phyloP scores from a whole-genome alignment of 2,888 invertebrate species.

The Serripes groenlandicus region DNA sequence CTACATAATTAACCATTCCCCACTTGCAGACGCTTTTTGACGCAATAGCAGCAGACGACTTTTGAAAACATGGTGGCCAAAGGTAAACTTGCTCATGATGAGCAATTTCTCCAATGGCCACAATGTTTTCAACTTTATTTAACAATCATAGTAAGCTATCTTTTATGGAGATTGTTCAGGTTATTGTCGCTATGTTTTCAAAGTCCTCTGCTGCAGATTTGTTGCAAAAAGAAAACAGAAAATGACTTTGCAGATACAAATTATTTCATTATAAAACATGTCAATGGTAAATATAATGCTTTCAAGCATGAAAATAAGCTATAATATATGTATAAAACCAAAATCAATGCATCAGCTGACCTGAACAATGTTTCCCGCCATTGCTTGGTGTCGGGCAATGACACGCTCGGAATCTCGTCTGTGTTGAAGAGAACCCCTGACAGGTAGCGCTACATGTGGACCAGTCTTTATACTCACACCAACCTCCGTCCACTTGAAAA shows the following conservation, averaged over 20 bases:
- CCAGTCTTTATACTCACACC: constrained; percentile 81
- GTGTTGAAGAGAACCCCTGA: constrained; percentile 66
- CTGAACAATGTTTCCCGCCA: constrained; percentile 73
- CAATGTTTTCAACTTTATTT: no score
- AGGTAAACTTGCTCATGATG: no score
- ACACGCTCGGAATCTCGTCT: constrained; percentile 71
- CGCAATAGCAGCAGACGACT: no score
- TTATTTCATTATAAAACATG: background rate
- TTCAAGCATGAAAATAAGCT: background rate
- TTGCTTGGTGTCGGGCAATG: constrained; percentile 74
- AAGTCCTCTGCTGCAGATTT: no score
- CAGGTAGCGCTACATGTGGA: constrained; percentile 79
- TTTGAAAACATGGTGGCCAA: no score
- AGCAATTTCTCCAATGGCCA: no score
- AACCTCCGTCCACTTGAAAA: constrained; percentile 75
- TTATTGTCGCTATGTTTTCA: no score
- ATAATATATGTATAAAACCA: background rate
- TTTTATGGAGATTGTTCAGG: no score
- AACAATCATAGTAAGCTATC: no score
- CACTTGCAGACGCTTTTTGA: no score
- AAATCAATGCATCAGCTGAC: constrained; percentile 58
- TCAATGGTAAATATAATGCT: background rate
- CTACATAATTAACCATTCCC: no score
- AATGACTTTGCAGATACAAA: background rate
- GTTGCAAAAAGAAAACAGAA: no score